Evolutionary conservation across 2,113 vertebrate species (phyloP).

Genomic region (Pseudopipra pipra): DNA sequence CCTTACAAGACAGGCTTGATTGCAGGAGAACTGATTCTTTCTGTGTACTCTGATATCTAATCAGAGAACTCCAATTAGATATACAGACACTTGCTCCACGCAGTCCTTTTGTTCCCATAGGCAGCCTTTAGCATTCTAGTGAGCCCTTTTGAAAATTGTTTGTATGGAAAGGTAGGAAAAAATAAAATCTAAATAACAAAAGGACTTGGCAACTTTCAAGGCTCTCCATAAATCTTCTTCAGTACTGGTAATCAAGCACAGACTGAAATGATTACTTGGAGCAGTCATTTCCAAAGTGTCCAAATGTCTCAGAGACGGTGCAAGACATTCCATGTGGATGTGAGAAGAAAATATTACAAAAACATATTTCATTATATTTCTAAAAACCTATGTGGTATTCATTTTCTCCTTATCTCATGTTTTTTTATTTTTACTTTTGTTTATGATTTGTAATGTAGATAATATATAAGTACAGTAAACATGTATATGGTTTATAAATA

Average conservation of each 20-base stretch:
- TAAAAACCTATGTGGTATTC: neutral
- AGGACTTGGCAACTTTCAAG: neutral
- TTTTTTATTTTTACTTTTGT: neutral
- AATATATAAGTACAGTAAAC: neutral
- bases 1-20: neutral
- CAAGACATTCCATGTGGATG: neutral
- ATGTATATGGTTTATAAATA: neutral
- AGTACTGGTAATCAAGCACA: neutral
- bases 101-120: neutral
- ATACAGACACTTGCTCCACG: accelerated
- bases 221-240: neutral
- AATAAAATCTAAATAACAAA: neutral
- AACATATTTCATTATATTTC: neutral
- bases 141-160: neutral
- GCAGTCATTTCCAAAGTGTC: neutral
- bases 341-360: neutral
- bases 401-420: neutral
- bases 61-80: neutral
- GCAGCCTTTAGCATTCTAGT: neutral
- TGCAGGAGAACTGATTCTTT: neutral
- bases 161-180: neutral
- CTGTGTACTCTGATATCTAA: neutral
- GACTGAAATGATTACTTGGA: neutral
- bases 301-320: accelerated
- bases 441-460: neutral